phyloP scores from a whole-genome alignment of 1,140 invertebrate genomes.

The Magallana ariakensis region DNA sequence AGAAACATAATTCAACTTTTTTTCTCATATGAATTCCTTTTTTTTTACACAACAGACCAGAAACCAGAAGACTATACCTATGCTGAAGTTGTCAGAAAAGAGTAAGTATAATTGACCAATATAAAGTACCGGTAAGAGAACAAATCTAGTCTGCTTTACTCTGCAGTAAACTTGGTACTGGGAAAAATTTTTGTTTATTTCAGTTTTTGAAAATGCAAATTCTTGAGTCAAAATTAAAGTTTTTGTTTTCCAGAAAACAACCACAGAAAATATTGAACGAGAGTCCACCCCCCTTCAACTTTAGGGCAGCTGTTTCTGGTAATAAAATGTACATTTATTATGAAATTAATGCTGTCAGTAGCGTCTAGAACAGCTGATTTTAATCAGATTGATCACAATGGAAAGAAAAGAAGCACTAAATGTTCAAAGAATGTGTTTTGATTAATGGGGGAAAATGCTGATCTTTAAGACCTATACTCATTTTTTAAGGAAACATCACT shows the following conservation, averaged over 20 bases:
- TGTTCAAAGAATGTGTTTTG: no score
- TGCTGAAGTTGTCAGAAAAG: not conserved
- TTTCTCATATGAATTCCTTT: not conserved
- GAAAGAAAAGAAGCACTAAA: no score
- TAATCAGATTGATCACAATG: no score
- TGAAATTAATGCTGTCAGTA: no score
- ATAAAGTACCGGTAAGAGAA: no score
- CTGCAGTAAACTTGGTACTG: no score
- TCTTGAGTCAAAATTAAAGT: no score
- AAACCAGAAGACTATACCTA: not conserved
- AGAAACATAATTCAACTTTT: no score
- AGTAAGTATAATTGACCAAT: not conserved
- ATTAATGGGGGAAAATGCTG: no score
- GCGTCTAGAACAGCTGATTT: no score
- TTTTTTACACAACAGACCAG: not conserved
- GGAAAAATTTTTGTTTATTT: not conserved
- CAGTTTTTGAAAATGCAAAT: not conserved
- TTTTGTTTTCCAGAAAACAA: not conserved
- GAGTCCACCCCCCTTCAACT: conserved; percentile 54
- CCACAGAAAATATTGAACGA: conserved; percentile 44
- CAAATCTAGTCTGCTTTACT: no score
- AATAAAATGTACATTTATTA: not conserved
- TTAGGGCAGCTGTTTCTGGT: conserved; percentile 55
- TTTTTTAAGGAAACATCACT: conserved; percentile 44
- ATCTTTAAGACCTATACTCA: not conserved